Evolutionary conservation across 2,113 vertebrate species (phyloP), one percentile per base, ranked within the genome.

Genomic region (Ancistrus triradiatus): DNA sequence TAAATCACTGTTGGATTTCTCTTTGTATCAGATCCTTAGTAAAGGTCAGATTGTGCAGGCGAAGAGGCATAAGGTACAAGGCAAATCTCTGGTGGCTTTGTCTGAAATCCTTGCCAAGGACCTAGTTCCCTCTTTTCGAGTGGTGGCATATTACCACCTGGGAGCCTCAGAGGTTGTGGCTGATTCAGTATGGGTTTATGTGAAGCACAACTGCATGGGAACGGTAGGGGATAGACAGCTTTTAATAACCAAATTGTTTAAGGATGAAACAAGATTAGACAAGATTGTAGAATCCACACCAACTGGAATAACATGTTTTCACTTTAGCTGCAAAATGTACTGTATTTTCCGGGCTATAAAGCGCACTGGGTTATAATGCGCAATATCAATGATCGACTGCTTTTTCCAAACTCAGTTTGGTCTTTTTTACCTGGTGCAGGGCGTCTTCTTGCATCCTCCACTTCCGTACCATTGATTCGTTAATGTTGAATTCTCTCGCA

Each of bases 71-170:
- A 7, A 0, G 0, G 78, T 72, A 0, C 71, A 33, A 0, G 86
- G 82, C 6, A 87, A 92, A 66, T 50, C 52, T 47, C 27, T 87
- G 46, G 48, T 80, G 6, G 43, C 68, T 21, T 25, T 73, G 46
- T 17, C 51, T 1, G 6, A 80, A n/a, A n/a, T 24, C 0, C 43
- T 84, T 21, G 74, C 44, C 14, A 80, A 76, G 28, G 59, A 77
- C 2, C 69, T 75, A 65, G 56, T 81, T 9, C 84, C 86, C 0
- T 88, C 84, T 6, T 86, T 87, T 69, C 68, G 79, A 15, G 66
- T 85, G 8, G 63, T 88, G 75, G 84, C 76, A 5, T 85, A 85
- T 65, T 76, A 86, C 24, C 69, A 87, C 6, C 60, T 83, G 15
- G 71, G 61, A 4, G 6, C 0, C 0, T 46, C 13, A 18, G 83